Evolutionary conservation across 2,113 vertebrate genomes (phyloP).

Genomic region (Zootoca vivipara): DNA sequence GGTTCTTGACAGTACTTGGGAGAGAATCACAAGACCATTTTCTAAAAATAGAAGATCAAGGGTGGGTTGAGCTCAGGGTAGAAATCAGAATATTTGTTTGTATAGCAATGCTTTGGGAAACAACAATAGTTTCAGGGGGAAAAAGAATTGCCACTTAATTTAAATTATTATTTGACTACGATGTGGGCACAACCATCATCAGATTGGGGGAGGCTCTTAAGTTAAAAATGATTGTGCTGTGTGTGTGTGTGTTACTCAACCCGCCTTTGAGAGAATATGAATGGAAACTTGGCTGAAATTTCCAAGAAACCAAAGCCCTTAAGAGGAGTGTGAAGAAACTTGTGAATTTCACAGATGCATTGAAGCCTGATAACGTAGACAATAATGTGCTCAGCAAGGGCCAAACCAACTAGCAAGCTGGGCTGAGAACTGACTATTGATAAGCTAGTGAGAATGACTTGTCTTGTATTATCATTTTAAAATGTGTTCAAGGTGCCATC

Average conservation of each 20-base stretch:
- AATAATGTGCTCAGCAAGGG: not conserved
- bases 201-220: not conserved
- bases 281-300: not conserved
- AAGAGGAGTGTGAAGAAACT: not conserved
- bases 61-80: not conserved
- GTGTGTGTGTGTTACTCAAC: not conserved
- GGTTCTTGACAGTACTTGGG: not conserved
- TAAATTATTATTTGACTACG: not conserved
- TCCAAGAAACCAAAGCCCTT: not conserved
- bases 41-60: constrained; percentile 1
- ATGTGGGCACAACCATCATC: not conserved
- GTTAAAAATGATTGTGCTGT: not conserved
- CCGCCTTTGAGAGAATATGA: not conserved
- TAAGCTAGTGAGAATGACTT: no score
- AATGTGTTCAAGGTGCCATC: not conserved
- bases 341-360: not conserved
- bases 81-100: not conserved
- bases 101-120: not conserved
- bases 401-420: not conserved
- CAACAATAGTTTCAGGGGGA: not conserved
- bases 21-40: not conserved
- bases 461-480: not conserved
- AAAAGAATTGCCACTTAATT: not conserved
- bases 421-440: no score
- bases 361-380: not conserved